These are phyloP conservation scores for Asteroscopus sphinx DNA, from an alignment of 2,888 invertebrate species.

Conservation along the genomic window DNA sequence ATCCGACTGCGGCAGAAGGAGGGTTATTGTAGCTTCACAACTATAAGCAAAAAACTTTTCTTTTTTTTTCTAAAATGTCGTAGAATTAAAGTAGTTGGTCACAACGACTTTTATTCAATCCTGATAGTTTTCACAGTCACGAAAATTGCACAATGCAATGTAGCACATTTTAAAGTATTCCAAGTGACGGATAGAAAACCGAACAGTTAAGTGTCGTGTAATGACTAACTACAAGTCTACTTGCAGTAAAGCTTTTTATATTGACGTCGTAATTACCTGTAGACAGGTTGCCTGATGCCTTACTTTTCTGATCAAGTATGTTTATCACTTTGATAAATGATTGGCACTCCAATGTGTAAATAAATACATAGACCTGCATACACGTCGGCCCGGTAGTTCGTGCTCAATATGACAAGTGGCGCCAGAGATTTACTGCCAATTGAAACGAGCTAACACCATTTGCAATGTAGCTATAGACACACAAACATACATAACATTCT, in stretches of 20 bases:
- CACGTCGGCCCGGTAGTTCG: constrained; percentile 7
- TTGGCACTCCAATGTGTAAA: constrained; percentile 3
- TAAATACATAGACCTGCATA: not conserved
- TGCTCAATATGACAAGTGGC: constrained; percentile 11
- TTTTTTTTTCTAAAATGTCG: no score
- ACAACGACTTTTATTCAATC: no score
- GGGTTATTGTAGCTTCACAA: no score
- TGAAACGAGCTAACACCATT: not conserved
- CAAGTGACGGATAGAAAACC: no score
- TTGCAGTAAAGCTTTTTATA: not conserved
- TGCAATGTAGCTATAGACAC: not conserved
- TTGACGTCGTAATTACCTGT: not conserved
- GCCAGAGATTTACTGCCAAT: constrained; percentile 10
- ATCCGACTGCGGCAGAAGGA: no score
- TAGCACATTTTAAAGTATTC: no score
- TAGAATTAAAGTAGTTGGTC: no score
- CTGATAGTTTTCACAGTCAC: no score
- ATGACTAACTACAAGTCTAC: no score
- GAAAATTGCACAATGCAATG: no score
- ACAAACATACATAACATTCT: not conserved
- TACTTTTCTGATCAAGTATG: constrained; percentile 1
- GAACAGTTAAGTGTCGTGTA: no score
- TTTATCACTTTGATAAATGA: constrained; percentile 2
- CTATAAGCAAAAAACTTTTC: no score
- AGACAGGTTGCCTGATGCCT: not conserved